A percentile compares a stretch with the other conserved stretches of the same genome.
phyloP scores from a whole-genome alignment of 2,888 invertebrate species.

The Sesia apiformis region DNA sequence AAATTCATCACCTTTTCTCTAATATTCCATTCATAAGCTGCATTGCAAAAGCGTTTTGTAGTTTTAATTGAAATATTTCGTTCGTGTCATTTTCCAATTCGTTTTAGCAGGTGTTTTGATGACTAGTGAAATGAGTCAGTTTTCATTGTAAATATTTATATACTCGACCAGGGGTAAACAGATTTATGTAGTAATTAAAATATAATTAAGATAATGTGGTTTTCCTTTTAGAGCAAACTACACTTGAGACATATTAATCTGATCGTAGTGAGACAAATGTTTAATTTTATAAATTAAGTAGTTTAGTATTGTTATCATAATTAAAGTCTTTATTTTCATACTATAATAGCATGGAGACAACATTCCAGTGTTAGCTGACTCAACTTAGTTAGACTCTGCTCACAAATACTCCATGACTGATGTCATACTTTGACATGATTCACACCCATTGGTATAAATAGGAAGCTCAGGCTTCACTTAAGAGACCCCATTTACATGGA shows the following conservation, averaged over 20 bases:
- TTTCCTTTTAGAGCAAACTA: not conserved
- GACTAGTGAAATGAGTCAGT: not conserved
- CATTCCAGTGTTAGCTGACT: too few species aligned
- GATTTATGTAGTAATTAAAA: not conserved
- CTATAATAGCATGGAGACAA: too few species aligned
- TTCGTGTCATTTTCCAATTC: not conserved
- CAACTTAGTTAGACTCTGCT: too few species aligned
- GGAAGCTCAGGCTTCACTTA: too few species aligned
- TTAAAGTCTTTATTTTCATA: too few species aligned
- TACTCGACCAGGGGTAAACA: not conserved
- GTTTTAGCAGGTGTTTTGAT: not conserved
- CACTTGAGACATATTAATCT: not conserved
- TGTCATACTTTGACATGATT: too few species aligned
- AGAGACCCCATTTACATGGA: too few species aligned
- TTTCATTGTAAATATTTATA: not conserved
- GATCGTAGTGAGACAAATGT: too few species aligned
- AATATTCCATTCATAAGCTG: constrained; percentile 18
- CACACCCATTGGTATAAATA: too few species aligned
- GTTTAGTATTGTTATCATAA: too few species aligned
- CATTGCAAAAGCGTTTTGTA: constrained; percentile 17
- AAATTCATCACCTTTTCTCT: constrained; percentile 15
- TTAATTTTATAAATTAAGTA: too few species aligned
- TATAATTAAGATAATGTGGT: not conserved
- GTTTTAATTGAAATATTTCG: not conserved
- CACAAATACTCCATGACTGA: too few species aligned